Evolutionary conservation across 2,888 invertebrate genomes (phyloP).

Genomic region (Anarsia innoxiella): DNA sequence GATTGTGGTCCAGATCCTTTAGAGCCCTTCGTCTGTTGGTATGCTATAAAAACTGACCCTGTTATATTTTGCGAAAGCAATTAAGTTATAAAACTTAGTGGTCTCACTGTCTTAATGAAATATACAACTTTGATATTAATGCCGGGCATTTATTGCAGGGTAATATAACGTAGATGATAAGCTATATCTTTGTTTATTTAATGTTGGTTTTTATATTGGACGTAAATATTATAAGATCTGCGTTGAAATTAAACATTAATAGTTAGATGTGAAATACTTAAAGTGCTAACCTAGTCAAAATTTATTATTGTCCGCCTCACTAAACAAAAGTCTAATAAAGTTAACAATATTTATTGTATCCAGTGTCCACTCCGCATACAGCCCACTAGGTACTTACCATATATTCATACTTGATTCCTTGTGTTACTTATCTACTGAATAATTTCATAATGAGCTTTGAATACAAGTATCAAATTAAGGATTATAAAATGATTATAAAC

Average conservation of each 20-base stretch:
- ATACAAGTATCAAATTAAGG: conserved; percentile 56
- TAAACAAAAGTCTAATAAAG: background rate
- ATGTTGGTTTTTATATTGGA: conserved; percentile 4
- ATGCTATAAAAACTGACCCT: conserved; percentile 60
- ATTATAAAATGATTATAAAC: conserved; percentile 51
- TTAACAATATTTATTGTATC: background rate
- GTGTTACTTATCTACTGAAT: too few relatives aligned
- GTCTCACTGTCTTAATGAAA: conserved; percentile 61
- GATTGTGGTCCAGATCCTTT: conserved; percentile 39
- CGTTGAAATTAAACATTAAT: conserved; percentile 6
- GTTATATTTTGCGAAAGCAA: conserved; percentile 69
- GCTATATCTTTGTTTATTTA: conserved; percentile 10
- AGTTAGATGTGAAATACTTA: background rate
- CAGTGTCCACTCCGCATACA: too few relatives aligned
- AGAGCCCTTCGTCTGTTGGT: conserved; percentile 41
- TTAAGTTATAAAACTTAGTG: conserved; percentile 69
- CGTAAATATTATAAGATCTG: conserved; percentile 5
- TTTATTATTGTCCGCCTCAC: background rate
- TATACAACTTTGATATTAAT: conserved; percentile 58
- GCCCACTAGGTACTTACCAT: too few relatives aligned
- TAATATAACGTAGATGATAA: conserved; percentile 33
- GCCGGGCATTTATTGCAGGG: conserved; percentile 48
- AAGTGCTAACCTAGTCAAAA: conserved; percentile 1
- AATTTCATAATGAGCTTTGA: too few relatives aligned
- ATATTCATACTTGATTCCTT: too few relatives aligned